These are phyloP conservation scores for Harpalus rubripes DNA, from an alignment of 2,888 invertebrate species.

Conservation along the genomic window DNA sequence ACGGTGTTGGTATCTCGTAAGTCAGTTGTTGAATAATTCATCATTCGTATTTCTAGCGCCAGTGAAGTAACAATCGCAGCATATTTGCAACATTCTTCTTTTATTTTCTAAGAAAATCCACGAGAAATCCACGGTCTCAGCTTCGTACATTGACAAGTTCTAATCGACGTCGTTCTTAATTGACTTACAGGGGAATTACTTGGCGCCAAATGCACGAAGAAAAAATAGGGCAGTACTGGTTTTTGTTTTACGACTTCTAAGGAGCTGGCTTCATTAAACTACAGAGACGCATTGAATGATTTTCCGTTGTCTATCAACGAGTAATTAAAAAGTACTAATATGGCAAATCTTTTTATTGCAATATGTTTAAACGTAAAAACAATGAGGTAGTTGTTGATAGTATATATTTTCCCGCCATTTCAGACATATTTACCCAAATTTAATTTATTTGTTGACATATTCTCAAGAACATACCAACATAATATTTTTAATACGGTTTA, in stretches of 20 bases:
- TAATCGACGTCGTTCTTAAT: constrained; percentile 55
- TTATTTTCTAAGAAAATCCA: constrained; percentile 23
- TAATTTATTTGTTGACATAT: too few species aligned
- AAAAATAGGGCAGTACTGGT: constrained; percentile 11
- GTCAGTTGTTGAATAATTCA: constrained; percentile 29
- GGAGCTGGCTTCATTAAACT: constrained; percentile 15
- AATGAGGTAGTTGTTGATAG: neutral
- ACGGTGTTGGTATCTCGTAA: neutral
- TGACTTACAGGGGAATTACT: constrained; percentile 54
- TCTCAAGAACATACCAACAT: too few species aligned
- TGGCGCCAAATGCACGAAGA: constrained; percentile 45
- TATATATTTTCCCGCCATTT: neutral
- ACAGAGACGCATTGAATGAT: constrained; percentile 32
- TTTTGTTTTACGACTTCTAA: constrained; percentile 39
- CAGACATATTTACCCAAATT: too few species aligned
- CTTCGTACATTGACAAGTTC: constrained; percentile 15
- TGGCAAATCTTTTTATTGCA: constrained; percentile 12
- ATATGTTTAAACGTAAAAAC: neutral
- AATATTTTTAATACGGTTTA: too few species aligned
- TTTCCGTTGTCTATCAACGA: constrained; percentile 1
- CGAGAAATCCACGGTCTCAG: neutral
- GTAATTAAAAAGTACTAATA: constrained; percentile 23
- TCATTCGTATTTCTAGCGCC: constrained; percentile 25
- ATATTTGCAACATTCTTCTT: constrained; percentile 34
- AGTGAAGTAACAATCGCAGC: constrained; percentile 9